A percentile compares a stretch with the other conserved stretches of the same genome.
phyloP scores from a whole-genome alignment of 2,888 invertebrate genomes.

The Noctua janthina region DNA sequence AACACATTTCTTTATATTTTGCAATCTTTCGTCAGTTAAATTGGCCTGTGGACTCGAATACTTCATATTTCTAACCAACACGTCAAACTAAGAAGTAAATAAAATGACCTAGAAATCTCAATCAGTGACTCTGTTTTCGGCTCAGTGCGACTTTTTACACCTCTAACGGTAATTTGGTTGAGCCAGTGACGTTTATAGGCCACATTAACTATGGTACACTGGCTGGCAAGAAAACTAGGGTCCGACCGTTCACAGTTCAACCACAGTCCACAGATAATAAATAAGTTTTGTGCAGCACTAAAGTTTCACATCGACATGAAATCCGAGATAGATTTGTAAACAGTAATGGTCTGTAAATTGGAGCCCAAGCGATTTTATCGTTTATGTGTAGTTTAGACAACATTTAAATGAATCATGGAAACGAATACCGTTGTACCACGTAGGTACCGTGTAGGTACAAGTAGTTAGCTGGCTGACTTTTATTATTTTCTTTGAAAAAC shows the following conservation, averaged over 20 bases:
- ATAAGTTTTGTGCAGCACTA: slow-evolving; percentile 40
- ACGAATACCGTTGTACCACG: slow-evolving; percentile 53
- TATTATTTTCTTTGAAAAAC: slow-evolving; percentile 57
- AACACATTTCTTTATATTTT: slow-evolving; percentile 30
- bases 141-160: slow-evolving; percentile 49
- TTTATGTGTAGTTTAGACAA: slow-evolving; percentile 24
- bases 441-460: neutral
- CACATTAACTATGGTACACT: slow-evolving; percentile 31
- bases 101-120: slow-evolving; percentile 65
- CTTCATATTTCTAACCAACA: slow-evolving; percentile 40
- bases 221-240: slow-evolving; percentile 25
- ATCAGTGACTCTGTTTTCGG: slow-evolving; percentile 49
- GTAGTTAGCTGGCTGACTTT: slow-evolving; percentile 55
- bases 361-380: slow-evolving; percentile 5
- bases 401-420: slow-evolving; percentile 53
- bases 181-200: slow-evolving; percentile 37
- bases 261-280: slow-evolving; percentile 2
- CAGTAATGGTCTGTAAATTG: slow-evolving; percentile 49
- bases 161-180: slow-evolving; percentile 57
- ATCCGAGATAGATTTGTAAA: slow-evolving; percentile 32
- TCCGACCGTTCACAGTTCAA: slow-evolving; percentile 10
- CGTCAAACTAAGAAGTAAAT: slow-evolving; percentile 43
- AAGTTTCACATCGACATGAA: slow-evolving; percentile 39
- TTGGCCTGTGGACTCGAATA: slow-evolving; percentile 16
- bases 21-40: slow-evolving; percentile 19